Evolutionary conservation across 2,888 invertebrate species (phyloP).

Genomic region (Acrobasis consociella): DNA sequence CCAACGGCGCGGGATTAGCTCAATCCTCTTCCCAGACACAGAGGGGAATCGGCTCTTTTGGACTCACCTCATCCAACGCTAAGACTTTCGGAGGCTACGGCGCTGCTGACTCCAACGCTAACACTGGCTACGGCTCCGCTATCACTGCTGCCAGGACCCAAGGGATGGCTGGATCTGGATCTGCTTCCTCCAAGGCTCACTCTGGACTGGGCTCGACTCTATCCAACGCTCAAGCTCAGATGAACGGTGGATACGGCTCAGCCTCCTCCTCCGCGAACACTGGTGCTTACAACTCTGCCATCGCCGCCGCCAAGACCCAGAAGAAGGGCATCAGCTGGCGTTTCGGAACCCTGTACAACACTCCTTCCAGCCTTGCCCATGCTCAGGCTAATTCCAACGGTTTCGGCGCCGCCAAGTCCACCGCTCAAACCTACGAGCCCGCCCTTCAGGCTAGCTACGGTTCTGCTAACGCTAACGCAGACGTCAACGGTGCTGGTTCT

Average conservation of each 20-base stretch:
- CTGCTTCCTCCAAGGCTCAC: constrained; percentile 56
- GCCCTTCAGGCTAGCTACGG: constrained; percentile 33
- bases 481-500: constrained; percentile 42
- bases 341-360: constrained; percentile 63
- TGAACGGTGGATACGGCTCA: constrained; percentile 45
- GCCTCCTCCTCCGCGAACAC: constrained; percentile 48
- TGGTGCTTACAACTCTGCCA: constrained; percentile 40
- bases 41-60: constrained; percentile 47
- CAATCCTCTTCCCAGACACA: constrained; percentile 59
- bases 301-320: constrained; percentile 53
- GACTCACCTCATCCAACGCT: constrained; percentile 57
- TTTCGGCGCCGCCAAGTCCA: constrained; percentile 36
- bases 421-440: constrained; percentile 37
- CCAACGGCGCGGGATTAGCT: constrained; percentile 55
- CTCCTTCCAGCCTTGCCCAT: constrained; percentile 45
- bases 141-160: constrained; percentile 53
- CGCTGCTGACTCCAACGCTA: constrained; percentile 59
- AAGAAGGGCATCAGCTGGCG: constrained; percentile 62
- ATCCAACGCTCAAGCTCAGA: constrained; percentile 44
- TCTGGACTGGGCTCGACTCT: constrained; percentile 41
- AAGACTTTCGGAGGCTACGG: constrained; percentile 53
- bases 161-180: constrained; percentile 49
- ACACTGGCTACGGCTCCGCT: constrained; percentile 50
- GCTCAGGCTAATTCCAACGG: constrained; percentile 41
- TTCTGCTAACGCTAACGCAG: constrained; percentile 46